These are phyloP conservation scores for Philereme vetulata DNA, from an alignment of 2,888 invertebrate genomes.

Conservation along the genomic window DNA sequence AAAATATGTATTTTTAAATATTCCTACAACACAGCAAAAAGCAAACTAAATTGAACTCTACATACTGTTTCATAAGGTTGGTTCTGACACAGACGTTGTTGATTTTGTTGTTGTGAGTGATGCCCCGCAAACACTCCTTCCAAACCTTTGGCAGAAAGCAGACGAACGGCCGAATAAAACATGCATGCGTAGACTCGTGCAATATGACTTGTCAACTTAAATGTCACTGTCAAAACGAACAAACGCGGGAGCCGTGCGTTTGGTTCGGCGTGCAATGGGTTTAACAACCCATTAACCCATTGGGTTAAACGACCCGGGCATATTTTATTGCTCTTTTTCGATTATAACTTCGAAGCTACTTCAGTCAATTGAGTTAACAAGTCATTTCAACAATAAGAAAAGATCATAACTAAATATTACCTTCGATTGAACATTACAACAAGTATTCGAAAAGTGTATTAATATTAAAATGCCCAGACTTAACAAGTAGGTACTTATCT, in stretches of 20 bases:
- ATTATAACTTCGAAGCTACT: slow-evolving; percentile 7
- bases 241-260: not conserved
- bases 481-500: no score
- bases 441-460: not conserved
- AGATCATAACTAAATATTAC: slow-evolving; percentile 3
- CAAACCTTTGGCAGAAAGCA: slow-evolving; percentile 88
- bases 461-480: no score
- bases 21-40: slow-evolving; percentile 10
- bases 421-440: not conserved
- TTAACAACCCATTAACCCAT: not conserved
- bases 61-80: slow-evolving; percentile 99
- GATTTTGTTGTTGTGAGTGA: slow-evolving; percentile 98
- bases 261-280: not conserved
- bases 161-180: slow-evolving; percentile 50
- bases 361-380: slow-evolving; percentile 36
- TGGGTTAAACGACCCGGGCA: slow-evolving; percentile 4
- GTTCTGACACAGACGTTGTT: slow-evolving; percentile 98
- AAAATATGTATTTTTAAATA: not conserved
- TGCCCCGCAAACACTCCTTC: slow-evolving; percentile 93
- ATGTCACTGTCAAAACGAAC: slow-evolving; percentile 5
- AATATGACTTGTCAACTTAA: slow-evolving; percentile 46
- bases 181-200: slow-evolving; percentile 54
- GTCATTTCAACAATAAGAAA: slow-evolving; percentile 26
- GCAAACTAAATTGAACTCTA: slow-evolving; percentile 54
- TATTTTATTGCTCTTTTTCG: slow-evolving; percentile 1